These are phyloP conservation scores for Zoanthus solanderi DNA, from an alignment of 92 coral and sea anemone species.

Conservation along the genomic window DNA sequence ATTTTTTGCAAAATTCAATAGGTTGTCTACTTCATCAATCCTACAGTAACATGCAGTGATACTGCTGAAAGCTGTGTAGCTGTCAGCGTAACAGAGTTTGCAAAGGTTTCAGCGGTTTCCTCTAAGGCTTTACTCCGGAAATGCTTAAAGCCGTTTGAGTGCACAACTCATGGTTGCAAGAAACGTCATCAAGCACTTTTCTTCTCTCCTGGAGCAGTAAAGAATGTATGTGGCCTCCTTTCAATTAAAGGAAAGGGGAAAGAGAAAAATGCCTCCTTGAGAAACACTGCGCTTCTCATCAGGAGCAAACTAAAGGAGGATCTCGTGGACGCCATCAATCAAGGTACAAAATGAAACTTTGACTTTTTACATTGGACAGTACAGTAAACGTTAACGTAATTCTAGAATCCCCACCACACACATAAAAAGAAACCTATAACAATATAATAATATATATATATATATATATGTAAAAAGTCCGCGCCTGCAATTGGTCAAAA, in stretches of 20 bases:
- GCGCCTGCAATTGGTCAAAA: no score
- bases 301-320: conserved; percentile 1
- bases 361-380: neutral
- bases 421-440: neutral
- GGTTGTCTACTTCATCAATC: conserved; percentile 7
- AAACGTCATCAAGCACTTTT: conserved; percentile 8
- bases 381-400: conserved; percentile 2
- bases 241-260: neutral
- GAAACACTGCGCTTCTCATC: neutral
- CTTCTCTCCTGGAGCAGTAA: conserved; percentile 5
- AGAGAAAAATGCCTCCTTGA: neutral
- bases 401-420: neutral
- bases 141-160: neutral
- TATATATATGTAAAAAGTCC: no score
- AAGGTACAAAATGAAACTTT: conserved; percentile 2
- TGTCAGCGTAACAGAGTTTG: neutral
- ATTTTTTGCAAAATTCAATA: neutral
- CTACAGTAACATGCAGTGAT: conserved; percentile 2
- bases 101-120: neutral
- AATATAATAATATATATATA: neutral
- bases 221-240: neutral
- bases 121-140: neutral
- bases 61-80: conserved; percentile 13
- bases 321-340: neutral
- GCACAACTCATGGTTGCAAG: neutral